phyloP scores from a whole-genome alignment of 2,797 vertebrate genomes.

The Caiman crocodilus region DNA sequence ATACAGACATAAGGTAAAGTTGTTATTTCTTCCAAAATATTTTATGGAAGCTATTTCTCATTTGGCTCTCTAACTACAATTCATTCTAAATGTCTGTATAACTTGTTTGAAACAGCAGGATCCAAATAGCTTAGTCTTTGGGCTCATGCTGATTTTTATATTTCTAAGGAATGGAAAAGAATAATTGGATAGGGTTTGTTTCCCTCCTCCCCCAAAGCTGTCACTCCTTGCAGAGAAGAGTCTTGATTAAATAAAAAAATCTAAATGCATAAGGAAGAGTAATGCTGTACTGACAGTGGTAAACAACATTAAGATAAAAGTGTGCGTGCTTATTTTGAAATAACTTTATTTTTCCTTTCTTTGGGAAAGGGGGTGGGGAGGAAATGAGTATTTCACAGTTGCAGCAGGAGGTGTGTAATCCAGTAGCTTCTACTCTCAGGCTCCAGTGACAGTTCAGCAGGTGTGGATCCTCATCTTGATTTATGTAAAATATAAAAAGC shows the following conservation, averaged over 20 bases:
- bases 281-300: background rate
- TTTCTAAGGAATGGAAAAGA: constrained; percentile 14
- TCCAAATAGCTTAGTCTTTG: constrained; percentile 46
- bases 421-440: background rate
- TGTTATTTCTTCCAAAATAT: background rate
- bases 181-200: background rate
- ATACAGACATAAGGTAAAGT: background rate
- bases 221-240: background rate
- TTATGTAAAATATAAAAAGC: background rate
- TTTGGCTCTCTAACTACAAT: constrained; percentile 21
- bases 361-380: background rate
- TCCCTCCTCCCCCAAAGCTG: constrained; percentile 17
- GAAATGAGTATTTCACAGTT: background rate
- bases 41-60: constrained; percentile 40
- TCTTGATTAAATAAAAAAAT: background rate
- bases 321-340: background rate
- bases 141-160: constrained; percentile 52
- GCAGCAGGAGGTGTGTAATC: background rate
- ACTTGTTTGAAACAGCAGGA: constrained; percentile 45
- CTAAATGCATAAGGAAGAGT: background rate
- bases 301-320: background rate
- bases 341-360: background rate
- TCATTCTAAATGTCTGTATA: constrained; percentile 46
- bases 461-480: background rate
- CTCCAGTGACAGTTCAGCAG: background rate